These are phyloP conservation scores for Pedicia rivosa DNA, from an alignment of 2,888 invertebrate genomes.

Conservation along the genomic window DNA sequence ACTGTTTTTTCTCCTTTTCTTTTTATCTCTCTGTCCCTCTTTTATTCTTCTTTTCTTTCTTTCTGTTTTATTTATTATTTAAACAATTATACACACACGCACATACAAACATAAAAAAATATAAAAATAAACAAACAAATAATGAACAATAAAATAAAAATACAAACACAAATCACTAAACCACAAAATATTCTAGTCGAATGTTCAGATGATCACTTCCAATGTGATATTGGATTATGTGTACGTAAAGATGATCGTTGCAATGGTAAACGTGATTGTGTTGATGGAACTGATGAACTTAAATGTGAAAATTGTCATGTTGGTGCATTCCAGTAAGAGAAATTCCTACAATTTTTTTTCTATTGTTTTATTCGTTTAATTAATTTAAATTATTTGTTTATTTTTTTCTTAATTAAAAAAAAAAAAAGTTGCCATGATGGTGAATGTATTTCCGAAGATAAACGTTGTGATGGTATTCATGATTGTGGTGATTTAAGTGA, in stretches of 20 bases:
- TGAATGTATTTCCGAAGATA: slow-evolving; percentile 40
- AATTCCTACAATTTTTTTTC: slow-evolving; percentile 7
- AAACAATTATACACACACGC: too few relatives aligned
- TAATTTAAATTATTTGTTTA: slow-evolving; percentile 1
- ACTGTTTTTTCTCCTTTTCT: too few relatives aligned
- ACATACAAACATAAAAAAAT: too few relatives aligned
- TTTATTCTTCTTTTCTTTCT: too few relatives aligned
- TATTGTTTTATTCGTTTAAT: slow-evolving; percentile 6
- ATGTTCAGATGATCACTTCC: slow-evolving; percentile 25
- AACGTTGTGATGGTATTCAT: slow-evolving; percentile 37
- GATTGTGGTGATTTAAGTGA: slow-evolving; percentile 45
- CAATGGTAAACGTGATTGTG: slow-evolving; percentile 31
- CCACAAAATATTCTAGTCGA: slow-evolving; percentile 3
- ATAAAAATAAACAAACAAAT: too few relatives aligned
- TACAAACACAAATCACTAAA: too few relatives aligned
- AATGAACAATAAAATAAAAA: too few relatives aligned
- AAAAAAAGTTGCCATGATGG: slow-evolving; percentile 37
- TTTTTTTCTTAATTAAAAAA: slow-evolving; percentile 3
- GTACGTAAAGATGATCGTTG: slow-evolving; percentile 31
- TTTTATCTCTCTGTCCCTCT: too few relatives aligned
- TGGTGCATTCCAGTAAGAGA: slow-evolving; percentile 29
- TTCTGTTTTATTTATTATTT: too few relatives aligned
- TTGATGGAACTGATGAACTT: slow-evolving; percentile 46
- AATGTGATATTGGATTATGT: slow-evolving; percentile 44
- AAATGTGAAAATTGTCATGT: slow-evolving; percentile 29